Evolutionary conservation across 2,113 vertebrate genomes (phyloP), one percentile per base, ranked within the genome.

Genomic region (Colaptes auratus): DNA sequence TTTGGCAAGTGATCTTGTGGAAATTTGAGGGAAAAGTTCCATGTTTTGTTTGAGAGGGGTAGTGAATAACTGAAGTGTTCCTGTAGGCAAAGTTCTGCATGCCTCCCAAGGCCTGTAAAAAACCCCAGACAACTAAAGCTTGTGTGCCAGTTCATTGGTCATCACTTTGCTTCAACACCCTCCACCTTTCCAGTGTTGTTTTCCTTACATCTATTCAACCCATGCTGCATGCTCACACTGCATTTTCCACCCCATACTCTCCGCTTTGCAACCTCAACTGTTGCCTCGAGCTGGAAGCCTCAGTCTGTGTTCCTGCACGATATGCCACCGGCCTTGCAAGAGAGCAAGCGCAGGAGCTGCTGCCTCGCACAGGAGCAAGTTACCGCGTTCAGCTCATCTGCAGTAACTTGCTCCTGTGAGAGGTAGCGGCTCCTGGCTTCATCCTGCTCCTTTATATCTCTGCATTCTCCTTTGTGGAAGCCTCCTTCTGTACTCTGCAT

Each of bases 311-410:
- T 69, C 76, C 76, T 58, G 31, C 69, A 71, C 10, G 3, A 2
- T 48, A 11, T 2, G 17, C 24, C 48, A 35, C 36, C 19, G 3
- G 28, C 56, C 65, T 90, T 52, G 46, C 76, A 58, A 15, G 59
- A 88, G 79, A 92, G 84, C 89, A 93, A 94, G 90, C 33, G 0
- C 72, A 93, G 93, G 90, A 95, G 88, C 92, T 96, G 88, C 95
- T 94, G 95, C 88, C 86, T 96, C 93, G 82, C 95, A 94, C 93
- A 96, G 96, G 93, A 95, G 93, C 95, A 95, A 95, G 93, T 93
- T 88, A 86, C 90, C 0, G 76, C 5, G 76, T 95, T 80, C 82
- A n/a, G 36, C 69, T 93, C 4, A 71, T 25, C 69, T 88, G 96
- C 92, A 91, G 95, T 96, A 95, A 93, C 86, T 96, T 96, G 65